A percentile compares a stretch with the other conserved stretches of the same genome.
phyloP scores from a whole-genome alignment of 2,113 vertebrate species.

The Ceyx margarethae region DNA sequence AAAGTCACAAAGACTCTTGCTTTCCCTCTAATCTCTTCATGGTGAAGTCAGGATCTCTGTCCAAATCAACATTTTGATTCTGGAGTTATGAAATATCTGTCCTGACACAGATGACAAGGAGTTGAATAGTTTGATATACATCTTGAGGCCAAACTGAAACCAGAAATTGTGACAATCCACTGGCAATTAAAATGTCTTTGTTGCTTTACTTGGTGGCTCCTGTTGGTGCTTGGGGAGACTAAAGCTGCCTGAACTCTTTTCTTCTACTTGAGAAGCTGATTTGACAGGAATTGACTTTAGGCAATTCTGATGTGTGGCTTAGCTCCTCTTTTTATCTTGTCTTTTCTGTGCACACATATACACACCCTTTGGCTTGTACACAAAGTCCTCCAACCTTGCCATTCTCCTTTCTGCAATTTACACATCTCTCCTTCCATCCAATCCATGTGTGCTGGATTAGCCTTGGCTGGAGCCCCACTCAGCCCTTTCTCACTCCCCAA shows the following conservation, averaged over 20 bases:
- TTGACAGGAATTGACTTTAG: neutral
- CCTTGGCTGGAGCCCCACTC: neutral
- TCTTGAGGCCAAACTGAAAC: neutral
- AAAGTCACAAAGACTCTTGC: neutral
- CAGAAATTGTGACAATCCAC: neutral
- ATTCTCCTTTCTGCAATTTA: neutral
- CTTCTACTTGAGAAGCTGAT: neutral
- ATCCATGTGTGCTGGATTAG: no score
- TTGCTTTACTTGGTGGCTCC: neutral
- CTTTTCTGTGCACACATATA: neutral
- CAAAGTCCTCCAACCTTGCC: neutral
- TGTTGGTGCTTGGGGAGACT: neutral
- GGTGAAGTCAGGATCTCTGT: neutral
- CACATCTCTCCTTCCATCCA: neutral
- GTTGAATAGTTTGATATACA: neutral
- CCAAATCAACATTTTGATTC: neutral
- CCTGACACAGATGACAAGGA: neutral
- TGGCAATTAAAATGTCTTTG: neutral
- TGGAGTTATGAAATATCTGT: neutral
- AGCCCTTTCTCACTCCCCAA: neutral
- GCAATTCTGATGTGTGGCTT: neutral
- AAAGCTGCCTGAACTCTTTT: neutral
- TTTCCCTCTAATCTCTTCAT: neutral
- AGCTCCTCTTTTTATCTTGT: neutral
- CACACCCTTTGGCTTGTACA: neutral